Base-by-base conservation (phyloP, 2,888 invertebrate species). In the Itoplectis maculator region DNA sequence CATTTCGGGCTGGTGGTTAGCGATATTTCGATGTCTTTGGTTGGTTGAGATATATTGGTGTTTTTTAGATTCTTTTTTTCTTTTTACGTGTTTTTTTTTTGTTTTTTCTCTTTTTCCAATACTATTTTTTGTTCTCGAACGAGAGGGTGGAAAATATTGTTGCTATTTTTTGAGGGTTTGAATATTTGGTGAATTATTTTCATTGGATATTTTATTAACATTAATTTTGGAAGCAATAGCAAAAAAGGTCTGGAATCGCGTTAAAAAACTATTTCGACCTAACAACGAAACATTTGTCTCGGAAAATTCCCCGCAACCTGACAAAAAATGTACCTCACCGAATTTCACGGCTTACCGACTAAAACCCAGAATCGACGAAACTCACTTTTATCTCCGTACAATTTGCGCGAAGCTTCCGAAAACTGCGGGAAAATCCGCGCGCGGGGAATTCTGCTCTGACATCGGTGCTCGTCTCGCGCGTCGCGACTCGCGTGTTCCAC, bases 1-100 rank as follows among this genome's bases (percentile, higher is more conserved):
- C 45, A 59, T 47, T 5, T 35, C 51, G 7, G 18, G 20, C 29
- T 45, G n/a, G 11, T 11, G n/a, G 29, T 18, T 15, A 37, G 18
- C 54, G 13, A 69, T 51, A 69, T 69, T 51, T 40, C 37, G 54
- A 69, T 37, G 5, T 69, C 37, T 51, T 20, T 13, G 5, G 3
- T 42, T 3, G 13, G 11, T 42, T 8, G 11, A 42, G 42, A 42
- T 42, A 42, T 42, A 42, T 42, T 42, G 8, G 13, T 8, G n/a
- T n/a, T n/a, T n/a, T n/a, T n/a, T n/a, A n/a, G n/a, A n/a, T n/a
- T n/a, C n/a, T n/a, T n/a, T n/a, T n/a, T n/a, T n/a, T n/a, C n/a
- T n/a, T n/a, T n/a, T n/a, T n/a, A n/a, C n/a, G n/a, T n/a, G n/a
- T n/a, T n/a, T n/a, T n/a, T n/a, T n/a, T n/a, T n/a, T n/a, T n/a